Percentiles rank a stretch among this genome's conserved stretches.
Conservation (phyloP, 2,113 vertebrate genomes). For the Tapirus terrestris region DNA sequence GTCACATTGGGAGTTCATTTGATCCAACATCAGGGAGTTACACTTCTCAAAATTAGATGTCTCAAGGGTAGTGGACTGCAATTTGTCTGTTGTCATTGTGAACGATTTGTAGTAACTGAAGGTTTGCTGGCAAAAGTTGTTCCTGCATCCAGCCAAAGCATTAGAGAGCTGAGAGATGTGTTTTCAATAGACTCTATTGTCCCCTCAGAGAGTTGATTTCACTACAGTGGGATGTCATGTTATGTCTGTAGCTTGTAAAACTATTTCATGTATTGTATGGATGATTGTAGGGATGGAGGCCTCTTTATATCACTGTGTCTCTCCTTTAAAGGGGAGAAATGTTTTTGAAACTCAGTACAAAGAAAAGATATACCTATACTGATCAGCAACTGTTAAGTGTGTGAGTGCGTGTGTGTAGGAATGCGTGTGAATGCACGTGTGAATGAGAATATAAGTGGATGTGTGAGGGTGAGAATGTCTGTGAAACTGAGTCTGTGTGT, state of each 20-base stretch:
- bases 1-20: not conserved
- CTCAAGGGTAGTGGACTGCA: not conserved
- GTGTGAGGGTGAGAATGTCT: not conserved
- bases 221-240: not conserved
- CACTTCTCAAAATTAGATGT: not conserved
- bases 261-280: not conserved
- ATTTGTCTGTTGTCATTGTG: not conserved
- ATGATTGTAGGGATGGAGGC: not conserved
- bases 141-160: not conserved
- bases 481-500: not conserved
- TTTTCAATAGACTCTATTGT: not conserved
- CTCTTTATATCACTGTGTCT: not conserved
- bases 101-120: not conserved
- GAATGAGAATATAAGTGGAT: not conserved
- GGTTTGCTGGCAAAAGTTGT: not conserved
- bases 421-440: too few species aligned
- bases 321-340: not conserved
- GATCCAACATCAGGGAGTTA: not conserved
- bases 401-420: fast-evolving
- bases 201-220: not conserved
- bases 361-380: not conserved
- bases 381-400: not conserved
- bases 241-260: not conserved
- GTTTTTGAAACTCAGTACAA: not conserved
- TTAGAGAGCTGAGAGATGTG: not conserved